phyloP scores from a whole-genome alignment of 2,797 vertebrate genomes.

The Enteromius mattozi region DNA sequence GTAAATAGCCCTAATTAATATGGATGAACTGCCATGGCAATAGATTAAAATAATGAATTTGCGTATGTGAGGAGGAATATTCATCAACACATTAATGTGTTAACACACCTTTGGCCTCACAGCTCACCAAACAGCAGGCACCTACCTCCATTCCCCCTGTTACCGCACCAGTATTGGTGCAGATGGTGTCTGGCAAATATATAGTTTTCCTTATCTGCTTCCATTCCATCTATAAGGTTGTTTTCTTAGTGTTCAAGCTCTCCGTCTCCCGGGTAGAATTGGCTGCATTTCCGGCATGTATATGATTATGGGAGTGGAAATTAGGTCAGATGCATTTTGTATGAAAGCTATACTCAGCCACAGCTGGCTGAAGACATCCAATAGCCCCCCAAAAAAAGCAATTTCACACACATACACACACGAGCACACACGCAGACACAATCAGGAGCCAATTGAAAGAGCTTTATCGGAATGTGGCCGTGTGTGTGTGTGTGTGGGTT shows the following conservation, averaged over 20 bases:
- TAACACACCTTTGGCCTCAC: neutral
- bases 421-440: conserved; percentile 18
- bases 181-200: conserved; percentile 3
- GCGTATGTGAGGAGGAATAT: conserved; percentile 77
- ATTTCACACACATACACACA: conserved; percentile 36
- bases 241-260: conserved; percentile 41
- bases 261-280: conserved; percentile 46
- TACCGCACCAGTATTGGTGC: conserved; percentile 40
- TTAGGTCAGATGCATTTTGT: conserved; percentile 62
- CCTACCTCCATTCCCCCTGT: neutral
- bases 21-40: conserved; percentile 67
- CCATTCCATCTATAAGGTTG: conserved; percentile 24
- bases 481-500: conserved; percentile 11
- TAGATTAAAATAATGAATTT: conserved; percentile 65
- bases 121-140: conserved; percentile 49
- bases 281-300: conserved; percentile 57
- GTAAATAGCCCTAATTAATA: conserved; percentile 65
- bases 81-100: conserved; percentile 52
- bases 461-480: conserved; percentile 23
- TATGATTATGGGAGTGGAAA: conserved; percentile 57
- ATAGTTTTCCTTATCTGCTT: conserved; percentile 9
- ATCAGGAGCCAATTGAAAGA: conserved; percentile 24
- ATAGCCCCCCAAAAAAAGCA: conserved; percentile 37
- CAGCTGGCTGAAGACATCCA: conserved; percentile 55
- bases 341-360: conserved; percentile 60